These are phyloP conservation scores for Troides oblongomaculatus DNA, from an alignment of 2,888 invertebrate genomes.

Conservation along the genomic window DNA sequence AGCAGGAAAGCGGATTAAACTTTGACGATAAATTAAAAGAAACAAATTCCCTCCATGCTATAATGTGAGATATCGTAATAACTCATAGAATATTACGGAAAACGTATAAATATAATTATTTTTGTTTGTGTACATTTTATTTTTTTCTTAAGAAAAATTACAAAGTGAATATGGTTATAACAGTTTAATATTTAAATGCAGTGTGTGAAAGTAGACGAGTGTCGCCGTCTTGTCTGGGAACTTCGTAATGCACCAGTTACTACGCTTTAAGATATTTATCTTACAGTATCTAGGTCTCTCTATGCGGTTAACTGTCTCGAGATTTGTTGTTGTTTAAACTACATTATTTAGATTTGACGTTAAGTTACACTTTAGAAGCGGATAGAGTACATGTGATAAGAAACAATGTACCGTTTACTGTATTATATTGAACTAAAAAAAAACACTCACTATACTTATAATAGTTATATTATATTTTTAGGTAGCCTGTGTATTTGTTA, in stretches of 20 bases:
- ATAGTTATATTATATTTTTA: not conserved
- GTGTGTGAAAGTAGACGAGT: not conserved
- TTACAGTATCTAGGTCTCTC: conserved; percentile 5
- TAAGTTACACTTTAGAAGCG: not conserved
- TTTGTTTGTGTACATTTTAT: too few species aligned
- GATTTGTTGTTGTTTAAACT: not conserved
- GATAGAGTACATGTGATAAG: not conserved
- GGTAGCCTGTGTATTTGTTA: too few species aligned
- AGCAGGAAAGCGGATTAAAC: too few species aligned
- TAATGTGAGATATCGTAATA: too few species aligned
- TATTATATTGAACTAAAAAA: too few species aligned
- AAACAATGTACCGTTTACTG: not conserved
- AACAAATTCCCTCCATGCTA: too few species aligned
- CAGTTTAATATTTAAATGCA: not conserved
- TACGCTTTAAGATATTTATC: conserved; percentile 15
- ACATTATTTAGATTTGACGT: not conserved
- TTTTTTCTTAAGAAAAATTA: too few species aligned
- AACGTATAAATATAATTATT: too few species aligned
- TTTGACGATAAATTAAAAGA: too few species aligned
- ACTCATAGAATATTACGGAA: too few species aligned
- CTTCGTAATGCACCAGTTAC: conserved; percentile 13
- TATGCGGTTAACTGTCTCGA: not conserved
- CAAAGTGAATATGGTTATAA: not conserved
- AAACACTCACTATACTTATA: not conserved
- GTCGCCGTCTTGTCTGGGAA: conserved; percentile 16